These are phyloP conservation scores for Sminthopsis crassicaudata DNA, from an alignment of 2,113 vertebrate genomes.

Conservation along the genomic window DNA sequence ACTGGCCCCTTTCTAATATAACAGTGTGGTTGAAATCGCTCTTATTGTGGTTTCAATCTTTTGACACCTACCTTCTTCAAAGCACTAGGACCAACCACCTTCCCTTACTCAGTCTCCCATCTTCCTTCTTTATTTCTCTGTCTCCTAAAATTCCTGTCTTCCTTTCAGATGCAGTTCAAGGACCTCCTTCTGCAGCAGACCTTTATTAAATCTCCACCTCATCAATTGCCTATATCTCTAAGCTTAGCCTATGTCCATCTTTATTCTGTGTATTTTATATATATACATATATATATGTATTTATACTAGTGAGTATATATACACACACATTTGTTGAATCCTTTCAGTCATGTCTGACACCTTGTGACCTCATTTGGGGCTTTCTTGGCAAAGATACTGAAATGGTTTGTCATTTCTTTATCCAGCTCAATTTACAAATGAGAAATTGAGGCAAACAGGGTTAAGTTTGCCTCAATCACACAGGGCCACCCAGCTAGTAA, in stretches of 20 bases:
- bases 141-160: neutral
- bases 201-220: neutral
- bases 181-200: neutral
- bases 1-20: neutral
- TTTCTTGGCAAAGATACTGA: neutral
- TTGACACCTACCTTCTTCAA: neutral
- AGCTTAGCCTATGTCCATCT: neutral
- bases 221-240: neutral
- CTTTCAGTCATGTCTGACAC: neutral
- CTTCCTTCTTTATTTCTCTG: neutral
- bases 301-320: neutral
- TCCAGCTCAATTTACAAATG: neutral
- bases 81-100: neutral
- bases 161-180: neutral
- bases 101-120: neutral
- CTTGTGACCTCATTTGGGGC: neutral
- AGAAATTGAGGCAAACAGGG: too few species aligned
- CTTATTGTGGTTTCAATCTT: neutral
- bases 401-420: neutral
- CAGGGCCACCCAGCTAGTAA: neutral
- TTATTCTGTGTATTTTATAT: neutral
- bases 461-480: neutral
- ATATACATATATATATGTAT: neutral
- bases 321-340: neutral
- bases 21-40: neutral